Evolutionary conservation across 2,113 vertebrate genomes (phyloP), one percentile per base, ranked within the genome.

Genomic region (Nannobrachium achirus): DNA sequence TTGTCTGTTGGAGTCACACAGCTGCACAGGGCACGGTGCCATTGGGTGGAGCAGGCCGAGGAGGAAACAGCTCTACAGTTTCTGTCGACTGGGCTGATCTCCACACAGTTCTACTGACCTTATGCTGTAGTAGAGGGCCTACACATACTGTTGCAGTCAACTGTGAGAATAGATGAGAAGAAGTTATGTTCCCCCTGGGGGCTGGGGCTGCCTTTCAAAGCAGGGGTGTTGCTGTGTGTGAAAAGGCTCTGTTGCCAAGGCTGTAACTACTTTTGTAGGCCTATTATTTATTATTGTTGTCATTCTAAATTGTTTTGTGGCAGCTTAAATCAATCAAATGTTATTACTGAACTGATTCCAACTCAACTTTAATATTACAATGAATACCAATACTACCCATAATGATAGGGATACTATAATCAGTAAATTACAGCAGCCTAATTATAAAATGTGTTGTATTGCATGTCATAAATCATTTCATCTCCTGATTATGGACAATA

Each of bases 21-120:
- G 88, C 89, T 80, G 88, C 66, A 59, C 76, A 75, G 80, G 75
- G 90, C 87, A 73, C 75, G 0, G 72, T 81, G 86, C 89, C 91
- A 83, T 78, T 82, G 92, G 89, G 83, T 91, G 90, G 90, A 89
- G 87, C 82, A 41, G 63, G 76, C 75, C 78, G 63, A 71, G 81
- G 63, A 88, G 89, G 84, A 79, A 84, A 84, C 71, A 65, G 71
- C 49, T 0, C 0, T 68, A 70, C 71, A 70, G 69, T 90, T 81
- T 84, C 76, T 79, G 77, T 86, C 68, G 75, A 71, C 78, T 66
- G 72, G 87, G 81, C 80, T 77, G 84, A 74, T 75, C 60, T 74
- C 63, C 20, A 15, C n/a, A n/a, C 50, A 63, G 70, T 65, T 58
- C 67, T 55, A 25, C 63, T 63, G 49, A 70, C 67, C 69, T n/a